phyloP scores from a whole-genome alignment of 2,797 vertebrate species.

The Micropoecilia bifurca region DNA sequence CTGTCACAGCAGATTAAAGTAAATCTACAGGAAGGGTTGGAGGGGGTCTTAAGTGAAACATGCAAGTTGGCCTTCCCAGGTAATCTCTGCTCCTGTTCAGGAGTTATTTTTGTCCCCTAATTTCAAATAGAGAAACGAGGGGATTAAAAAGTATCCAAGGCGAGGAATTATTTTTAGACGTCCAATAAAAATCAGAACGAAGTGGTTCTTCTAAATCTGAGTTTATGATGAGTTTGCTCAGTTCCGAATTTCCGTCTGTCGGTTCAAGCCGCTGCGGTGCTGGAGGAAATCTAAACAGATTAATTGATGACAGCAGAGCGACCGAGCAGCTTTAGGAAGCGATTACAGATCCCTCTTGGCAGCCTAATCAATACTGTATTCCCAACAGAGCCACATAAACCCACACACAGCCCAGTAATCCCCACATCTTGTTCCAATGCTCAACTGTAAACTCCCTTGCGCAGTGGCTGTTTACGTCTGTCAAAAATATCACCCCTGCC shows the following conservation, averaged over 20 bases:
- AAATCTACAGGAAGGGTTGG: slow-evolving; percentile 34
- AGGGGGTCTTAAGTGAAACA: slow-evolving; percentile 15
- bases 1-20: slow-evolving; percentile 45
- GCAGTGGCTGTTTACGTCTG: slow-evolving; percentile 78
- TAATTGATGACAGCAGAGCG: slow-evolving; percentile 56
- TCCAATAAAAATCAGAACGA: background rate
- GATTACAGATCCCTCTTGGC: slow-evolving; percentile 60
- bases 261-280: slow-evolving; percentile 35
- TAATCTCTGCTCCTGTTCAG: slow-evolving; percentile 57
- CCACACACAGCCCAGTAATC: slow-evolving; percentile 50
- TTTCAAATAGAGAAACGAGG: background rate
- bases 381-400: slow-evolving; percentile 55
- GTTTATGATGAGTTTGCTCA: slow-evolving; percentile 28
- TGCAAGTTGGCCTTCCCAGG: slow-evolving; percentile 46
- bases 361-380: slow-evolving; percentile 48
- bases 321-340: slow-evolving; percentile 65
- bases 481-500: slow-evolving; percentile 76
- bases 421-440: slow-evolving; percentile 80
- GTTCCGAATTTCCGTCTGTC: slow-evolving; percentile 41
- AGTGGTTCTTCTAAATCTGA: background rate
- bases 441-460: slow-evolving; percentile 72
- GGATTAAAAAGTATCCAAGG: background rate
- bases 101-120: slow-evolving; percentile 5
- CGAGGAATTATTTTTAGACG: slow-evolving; percentile 4
- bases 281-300: slow-evolving; percentile 40